Conservation (phyloP, 2,888 invertebrate genomes). For the Orthosia gothica region DNA sequence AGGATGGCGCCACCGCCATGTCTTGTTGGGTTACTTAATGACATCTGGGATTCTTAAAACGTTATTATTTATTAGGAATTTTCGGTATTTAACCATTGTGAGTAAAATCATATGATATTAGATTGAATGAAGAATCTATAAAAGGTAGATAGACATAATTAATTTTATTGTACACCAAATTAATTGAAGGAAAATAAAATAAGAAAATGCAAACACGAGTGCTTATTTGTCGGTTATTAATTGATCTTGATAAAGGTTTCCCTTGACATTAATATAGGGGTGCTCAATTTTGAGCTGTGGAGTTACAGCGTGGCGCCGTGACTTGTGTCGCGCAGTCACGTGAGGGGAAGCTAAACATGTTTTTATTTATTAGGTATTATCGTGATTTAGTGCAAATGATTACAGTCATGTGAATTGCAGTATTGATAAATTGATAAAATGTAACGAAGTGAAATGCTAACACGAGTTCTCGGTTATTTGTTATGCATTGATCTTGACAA, state of each 20-base stretch:
- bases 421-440: no score
- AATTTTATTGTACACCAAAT: no score
- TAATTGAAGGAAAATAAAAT: no score
- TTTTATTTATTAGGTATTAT: slow-evolving; percentile 41
- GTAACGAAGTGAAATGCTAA: not conserved
- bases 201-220: not conserved
- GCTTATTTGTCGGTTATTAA: not conserved
- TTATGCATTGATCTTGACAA: no score
- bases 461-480: not conserved
- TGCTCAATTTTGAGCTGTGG: slow-evolving; percentile 62
- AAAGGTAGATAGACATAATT: no score
- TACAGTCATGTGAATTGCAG: not conserved
- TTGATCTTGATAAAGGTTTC: slow-evolving; percentile 58
- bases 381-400: not conserved
- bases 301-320: slow-evolving; percentile 61
- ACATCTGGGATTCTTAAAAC: slow-evolving; percentile 62
- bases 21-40: slow-evolving; percentile 63
- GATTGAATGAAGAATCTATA: no score
- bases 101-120: not conserved
- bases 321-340: slow-evolving; percentile 69
- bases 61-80: slow-evolving; percentile 35
- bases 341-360: slow-evolving; percentile 54
- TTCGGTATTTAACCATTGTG: not conserved
- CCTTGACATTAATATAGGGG: slow-evolving; percentile 65
- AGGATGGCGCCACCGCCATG: slow-evolving; percentile 56